phyloP scores from a whole-genome alignment of 2,797 vertebrate genomes.

The Coilia nasus region DNA sequence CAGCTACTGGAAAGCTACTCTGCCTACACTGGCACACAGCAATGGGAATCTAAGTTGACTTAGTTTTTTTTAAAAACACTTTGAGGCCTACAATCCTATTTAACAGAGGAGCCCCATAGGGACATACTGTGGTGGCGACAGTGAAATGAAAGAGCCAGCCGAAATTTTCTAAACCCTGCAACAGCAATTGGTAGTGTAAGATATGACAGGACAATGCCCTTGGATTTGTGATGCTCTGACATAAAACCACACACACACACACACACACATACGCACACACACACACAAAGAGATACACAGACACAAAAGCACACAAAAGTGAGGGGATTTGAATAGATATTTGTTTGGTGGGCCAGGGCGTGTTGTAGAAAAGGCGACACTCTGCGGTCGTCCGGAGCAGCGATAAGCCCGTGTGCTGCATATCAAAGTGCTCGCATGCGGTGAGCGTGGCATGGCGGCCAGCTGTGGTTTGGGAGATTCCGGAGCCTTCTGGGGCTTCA shows the following conservation, averaged over 20 bases:
- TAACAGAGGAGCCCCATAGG: not conserved
- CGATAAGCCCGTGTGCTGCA: conserved; percentile 74
- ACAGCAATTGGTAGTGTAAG: conserved; percentile 32
- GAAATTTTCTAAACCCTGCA: conserved; percentile 27
- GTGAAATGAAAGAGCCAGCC: conserved; percentile 29
- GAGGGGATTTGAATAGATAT: conserved; percentile 60
- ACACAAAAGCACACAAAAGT: conserved; percentile 45
- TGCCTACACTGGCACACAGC: not conserved
- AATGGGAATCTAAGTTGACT: not conserved
- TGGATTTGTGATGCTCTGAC: conserved; percentile 58
- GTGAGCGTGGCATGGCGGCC: conserved; percentile 61
- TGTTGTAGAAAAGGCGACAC: conserved; percentile 60
- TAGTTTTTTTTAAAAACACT: not conserved
- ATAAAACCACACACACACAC: conserved; percentile 35
- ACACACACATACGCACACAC: conserved; percentile 43
- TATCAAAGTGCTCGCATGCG: conserved; percentile 70
- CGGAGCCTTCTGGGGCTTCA: conserved; percentile 57
- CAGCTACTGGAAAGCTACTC: not conserved
- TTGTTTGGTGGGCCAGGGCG: conserved; percentile 59
- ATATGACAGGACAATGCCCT: conserved; percentile 40
- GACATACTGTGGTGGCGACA: not conserved
- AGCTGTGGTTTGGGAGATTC: conserved; percentile 67
- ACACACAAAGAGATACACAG: conserved; percentile 30
- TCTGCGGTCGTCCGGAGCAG: conserved; percentile 57
- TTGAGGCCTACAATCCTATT: not conserved